phyloP scores from a whole-genome alignment of 2,797 vertebrate species.

The Anas acuta region DNA sequence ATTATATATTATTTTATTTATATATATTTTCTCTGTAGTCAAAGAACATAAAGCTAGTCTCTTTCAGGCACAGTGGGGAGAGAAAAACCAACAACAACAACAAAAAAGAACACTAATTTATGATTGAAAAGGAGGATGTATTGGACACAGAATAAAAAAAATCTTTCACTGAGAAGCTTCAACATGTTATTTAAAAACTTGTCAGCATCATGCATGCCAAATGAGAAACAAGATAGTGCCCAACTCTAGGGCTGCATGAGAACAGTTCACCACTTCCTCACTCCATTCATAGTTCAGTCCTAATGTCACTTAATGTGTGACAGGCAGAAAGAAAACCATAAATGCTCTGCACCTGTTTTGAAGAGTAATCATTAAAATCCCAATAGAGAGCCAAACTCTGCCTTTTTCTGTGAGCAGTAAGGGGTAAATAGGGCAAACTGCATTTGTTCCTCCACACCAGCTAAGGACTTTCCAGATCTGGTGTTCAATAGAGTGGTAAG shows the following conservation, averaged over 20 bases:
- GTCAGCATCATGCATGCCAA: background rate
- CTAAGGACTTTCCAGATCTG: constrained; percentile 45
- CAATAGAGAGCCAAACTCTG: background rate
- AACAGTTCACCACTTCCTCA: background rate
- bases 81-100: no score
- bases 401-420: background rate
- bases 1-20: no score
- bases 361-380: constrained; percentile 2
- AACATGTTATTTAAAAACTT: background rate
- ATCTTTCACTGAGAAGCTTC: background rate
- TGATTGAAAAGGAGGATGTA: background rate
- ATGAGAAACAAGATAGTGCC: background rate
- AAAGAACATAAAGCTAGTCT: background rate
- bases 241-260: background rate
- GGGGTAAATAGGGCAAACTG: background rate
- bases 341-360: background rate
- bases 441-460: background rate
- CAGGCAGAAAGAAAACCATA: background rate
- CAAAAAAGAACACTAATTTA: background rate
- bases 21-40: background rate
- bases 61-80: background rate
- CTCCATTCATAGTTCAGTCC: background rate
- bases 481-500: constrained; percentile 44
- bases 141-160: background rate
- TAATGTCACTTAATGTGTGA: background rate